phyloP scores from a whole-genome alignment of 2,888 invertebrate genomes.

The Camptogramma bilineatum region DNA sequence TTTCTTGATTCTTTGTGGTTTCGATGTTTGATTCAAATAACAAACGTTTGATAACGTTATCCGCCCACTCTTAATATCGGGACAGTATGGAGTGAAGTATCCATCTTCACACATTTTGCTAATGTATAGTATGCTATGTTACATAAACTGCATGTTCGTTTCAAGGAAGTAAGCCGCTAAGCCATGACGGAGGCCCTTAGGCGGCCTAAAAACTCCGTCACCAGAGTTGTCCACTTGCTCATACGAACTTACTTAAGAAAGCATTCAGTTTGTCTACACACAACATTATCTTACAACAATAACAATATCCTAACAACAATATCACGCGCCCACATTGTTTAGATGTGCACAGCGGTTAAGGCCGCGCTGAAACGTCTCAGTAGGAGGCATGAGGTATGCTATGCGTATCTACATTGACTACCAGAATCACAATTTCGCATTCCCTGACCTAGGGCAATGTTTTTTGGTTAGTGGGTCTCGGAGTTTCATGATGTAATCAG shows the following conservation, averaged over 20 bases:
- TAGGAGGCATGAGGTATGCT: conserved; percentile 11
- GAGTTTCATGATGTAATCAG: conserved; percentile 36
- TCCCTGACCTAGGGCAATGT: conserved; percentile 51
- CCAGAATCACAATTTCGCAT: conserved; percentile 12
- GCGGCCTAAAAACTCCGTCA: too few species aligned
- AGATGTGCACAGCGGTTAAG: conserved; percentile 13
- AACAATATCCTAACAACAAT: background rate
- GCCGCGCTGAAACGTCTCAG: conserved; percentile 12
- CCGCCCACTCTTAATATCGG: background rate
- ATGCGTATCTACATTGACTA: conserved; percentile 18
- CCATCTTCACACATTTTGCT: background rate
- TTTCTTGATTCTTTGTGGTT: too few species aligned
- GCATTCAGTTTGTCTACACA: background rate
- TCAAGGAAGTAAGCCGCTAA: too few species aligned
- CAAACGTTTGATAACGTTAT: background rate
- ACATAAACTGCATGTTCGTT: background rate
- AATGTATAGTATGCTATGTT: background rate
- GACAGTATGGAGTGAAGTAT: background rate
- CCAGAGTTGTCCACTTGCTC: too few species aligned
- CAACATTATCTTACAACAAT: background rate
- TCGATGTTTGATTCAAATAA: background rate
- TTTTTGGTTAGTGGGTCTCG: conserved; percentile 38
- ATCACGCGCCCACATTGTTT: conserved; percentile 13
- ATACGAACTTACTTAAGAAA: background rate
- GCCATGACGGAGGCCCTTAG: too few species aligned